Conservation (phyloP, 2,113 vertebrate genomes). For the Lophotis ruficrista region DNA sequence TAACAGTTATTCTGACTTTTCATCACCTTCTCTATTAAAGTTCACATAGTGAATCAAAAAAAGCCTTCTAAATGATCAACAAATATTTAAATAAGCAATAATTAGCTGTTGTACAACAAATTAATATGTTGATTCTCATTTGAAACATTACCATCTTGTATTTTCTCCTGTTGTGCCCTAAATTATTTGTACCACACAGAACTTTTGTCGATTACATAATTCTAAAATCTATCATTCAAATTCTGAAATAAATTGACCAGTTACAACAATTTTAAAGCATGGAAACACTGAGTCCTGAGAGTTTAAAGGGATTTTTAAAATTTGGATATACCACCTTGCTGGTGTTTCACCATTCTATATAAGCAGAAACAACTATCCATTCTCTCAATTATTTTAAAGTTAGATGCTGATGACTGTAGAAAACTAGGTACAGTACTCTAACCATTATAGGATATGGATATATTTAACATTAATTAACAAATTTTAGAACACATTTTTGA, state of each 20-base stretch:
- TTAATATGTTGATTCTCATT: background rate
- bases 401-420: background rate
- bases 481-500: background rate
- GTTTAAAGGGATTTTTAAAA: rapidly evolving
- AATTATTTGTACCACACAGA: background rate
- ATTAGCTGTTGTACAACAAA: background rate
- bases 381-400: background rate
- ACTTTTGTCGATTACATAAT: background rate
- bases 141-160: background rate
- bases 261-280: background rate
- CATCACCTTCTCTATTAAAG: background rate
- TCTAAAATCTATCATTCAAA: background rate
- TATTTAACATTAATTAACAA: background rate
- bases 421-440: background rate
- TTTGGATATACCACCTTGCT: background rate
- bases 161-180: background rate
- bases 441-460: background rate
- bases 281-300: background rate
- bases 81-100: background rate
- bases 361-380: background rate
- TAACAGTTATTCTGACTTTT: background rate
- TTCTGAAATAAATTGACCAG: background rate
- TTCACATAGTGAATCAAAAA: background rate
- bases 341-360: background rate
- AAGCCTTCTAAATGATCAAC: background rate